Base-by-base conservation (phyloP, 2,113 vertebrate species). In the Vulpes vulpes region DNA sequence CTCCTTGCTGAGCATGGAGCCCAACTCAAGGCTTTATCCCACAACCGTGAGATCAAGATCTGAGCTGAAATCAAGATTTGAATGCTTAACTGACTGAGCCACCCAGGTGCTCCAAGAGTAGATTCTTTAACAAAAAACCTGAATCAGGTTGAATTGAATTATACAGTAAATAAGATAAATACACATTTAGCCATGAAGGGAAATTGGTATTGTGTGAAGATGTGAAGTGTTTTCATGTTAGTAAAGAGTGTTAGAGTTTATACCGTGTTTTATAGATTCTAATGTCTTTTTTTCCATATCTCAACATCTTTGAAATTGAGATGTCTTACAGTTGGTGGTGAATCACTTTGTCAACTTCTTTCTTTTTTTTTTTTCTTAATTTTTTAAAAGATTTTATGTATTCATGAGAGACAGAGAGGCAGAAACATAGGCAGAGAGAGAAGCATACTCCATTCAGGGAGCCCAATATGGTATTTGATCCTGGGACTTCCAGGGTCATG, bases 301-400 rank as follows among this genome's bases (percentile, higher is more conserved):
- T 95, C 94, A 90, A 80, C 59, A 79, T 97, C 49, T 79, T 92
- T 96, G 88, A 94, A 93, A 94, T 93, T 85, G 97, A 79, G 89
- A 95, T 94, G 69, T 94, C 55, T 95, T 95, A 86, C 16, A 88
- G 43, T 94, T 59, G 94, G 80, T 90, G 65, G 23, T 78, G 51
- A 97, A 73, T 96, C 91, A 76, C 76, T 82, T 83, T 76, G 62
- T 82, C 73, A 79, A 67, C 38, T 91, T 20, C 95, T 94, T 86
- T 81, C 73, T 97, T 93, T 69, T 25, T 83, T 93, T 93, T 43
- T 43, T 43, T 43, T 43, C 43, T 43, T 43, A 43, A 43, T 43
- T 43, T 43, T 43, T 43, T 1, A 43, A 43, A 43, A 43, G 43
- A 43, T 43, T 43, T 43, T 43, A 43, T 43, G 43, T 43, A 43